phyloP scores from a whole-genome alignment of 2,888 invertebrate species.

The Gastracanthus pulcherrimus region DNA sequence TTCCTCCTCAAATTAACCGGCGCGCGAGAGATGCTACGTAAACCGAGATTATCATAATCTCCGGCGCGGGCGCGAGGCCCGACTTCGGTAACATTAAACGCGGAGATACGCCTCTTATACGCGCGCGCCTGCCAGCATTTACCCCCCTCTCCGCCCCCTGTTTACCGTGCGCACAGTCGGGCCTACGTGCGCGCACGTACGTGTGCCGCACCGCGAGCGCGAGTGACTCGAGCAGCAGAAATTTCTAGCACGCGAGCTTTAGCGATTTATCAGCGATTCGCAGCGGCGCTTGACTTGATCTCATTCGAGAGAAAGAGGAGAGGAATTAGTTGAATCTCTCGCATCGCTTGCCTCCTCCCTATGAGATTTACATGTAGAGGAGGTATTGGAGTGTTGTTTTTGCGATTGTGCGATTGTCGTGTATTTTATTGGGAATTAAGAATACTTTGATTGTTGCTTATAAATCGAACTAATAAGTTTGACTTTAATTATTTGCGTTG shows the following conservation, averaged over 20 bases:
- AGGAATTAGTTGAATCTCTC: constrained; percentile 55
- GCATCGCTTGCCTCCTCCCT: constrained; percentile 54
- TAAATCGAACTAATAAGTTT: too few species aligned
- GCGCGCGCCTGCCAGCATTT: neutral
- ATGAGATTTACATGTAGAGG: too few species aligned
- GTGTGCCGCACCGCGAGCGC: constrained; percentile 50
- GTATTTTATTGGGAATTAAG: too few species aligned
- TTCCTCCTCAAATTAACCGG: constrained; percentile 76
- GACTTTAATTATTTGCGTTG: too few species aligned
- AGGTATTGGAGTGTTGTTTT: too few species aligned
- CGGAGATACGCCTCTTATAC: constrained; percentile 71
- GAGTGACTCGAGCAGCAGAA: constrained; percentile 26
- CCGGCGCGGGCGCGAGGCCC: constrained; percentile 70
- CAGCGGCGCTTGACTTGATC: constrained; percentile 11
- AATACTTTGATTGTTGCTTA: too few species aligned
- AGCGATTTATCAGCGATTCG: constrained; percentile 38
- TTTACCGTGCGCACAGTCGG: constrained; percentile 55
- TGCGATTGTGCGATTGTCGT: too few species aligned
- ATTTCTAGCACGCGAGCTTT: constrained; percentile 39
- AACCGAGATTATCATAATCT: constrained; percentile 78
- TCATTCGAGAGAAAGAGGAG: neutral
- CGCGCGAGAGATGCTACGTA: constrained; percentile 66
- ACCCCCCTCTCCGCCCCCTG: neutral
- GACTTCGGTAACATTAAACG: constrained; percentile 75
- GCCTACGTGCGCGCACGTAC: constrained; percentile 58